Conservation (phyloP, 2,888 invertebrate species). For the Ophraella communa region DNA sequence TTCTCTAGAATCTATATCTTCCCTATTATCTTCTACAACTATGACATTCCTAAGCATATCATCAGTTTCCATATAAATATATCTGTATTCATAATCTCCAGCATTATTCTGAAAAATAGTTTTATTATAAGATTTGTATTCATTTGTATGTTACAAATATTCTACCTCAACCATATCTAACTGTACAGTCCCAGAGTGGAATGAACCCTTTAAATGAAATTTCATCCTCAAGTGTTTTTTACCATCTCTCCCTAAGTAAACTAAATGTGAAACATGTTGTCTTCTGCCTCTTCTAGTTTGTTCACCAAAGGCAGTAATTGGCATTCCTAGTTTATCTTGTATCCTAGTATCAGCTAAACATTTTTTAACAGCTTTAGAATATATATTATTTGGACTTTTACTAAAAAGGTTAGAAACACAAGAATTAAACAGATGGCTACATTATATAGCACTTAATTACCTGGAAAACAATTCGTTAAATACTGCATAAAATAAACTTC, state of each 20-base stretch:
- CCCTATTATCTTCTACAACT: slow-evolving; percentile 80
- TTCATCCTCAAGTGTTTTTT: slow-evolving; percentile 84
- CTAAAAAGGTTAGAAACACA: too few relatives aligned
- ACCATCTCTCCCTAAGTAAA: slow-evolving; percentile 74
- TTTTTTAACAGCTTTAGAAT: slow-evolving; percentile 76
- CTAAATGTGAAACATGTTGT: slow-evolving; percentile 81
- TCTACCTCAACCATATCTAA: slow-evolving; percentile 84
- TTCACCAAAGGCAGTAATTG: slow-evolving; percentile 89
- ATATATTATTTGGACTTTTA: slow-evolving; percentile 85
- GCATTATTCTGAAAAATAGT: slow-evolving; percentile 75
- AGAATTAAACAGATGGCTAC: neutral
- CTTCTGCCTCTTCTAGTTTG: slow-evolving; percentile 75
- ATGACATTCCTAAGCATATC: slow-evolving; percentile 78
- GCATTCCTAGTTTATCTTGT: slow-evolving; percentile 84
- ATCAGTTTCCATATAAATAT: slow-evolving; percentile 83
- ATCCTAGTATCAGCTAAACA: slow-evolving; percentile 79
- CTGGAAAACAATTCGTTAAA: slow-evolving; percentile 84
- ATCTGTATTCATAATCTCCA: slow-evolving; percentile 81
- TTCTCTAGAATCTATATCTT: slow-evolving; percentile 57
- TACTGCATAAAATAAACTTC: slow-evolving; percentile 81
- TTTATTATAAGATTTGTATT: too few relatives aligned
- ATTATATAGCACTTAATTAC: neutral
- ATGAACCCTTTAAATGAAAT: slow-evolving; percentile 86
- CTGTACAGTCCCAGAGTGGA: slow-evolving; percentile 83
- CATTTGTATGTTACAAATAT: neutral